Base-by-base conservation (phyloP, 1,140 invertebrate species). In the Anagrus nilaparvatae region DNA sequence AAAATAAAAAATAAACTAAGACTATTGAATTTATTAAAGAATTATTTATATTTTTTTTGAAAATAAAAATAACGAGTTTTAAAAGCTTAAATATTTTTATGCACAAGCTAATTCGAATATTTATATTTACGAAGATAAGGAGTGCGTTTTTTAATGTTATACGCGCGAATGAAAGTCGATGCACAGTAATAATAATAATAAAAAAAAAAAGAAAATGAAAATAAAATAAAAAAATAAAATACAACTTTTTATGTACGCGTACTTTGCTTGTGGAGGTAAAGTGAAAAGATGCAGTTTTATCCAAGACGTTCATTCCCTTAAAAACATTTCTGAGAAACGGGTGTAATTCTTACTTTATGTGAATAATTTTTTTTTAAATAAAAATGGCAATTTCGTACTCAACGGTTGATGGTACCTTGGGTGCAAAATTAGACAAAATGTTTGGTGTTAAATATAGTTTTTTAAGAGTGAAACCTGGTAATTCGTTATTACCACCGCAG, bases 381-480 rank as follows among this genome's bases (percentile, higher is more conserved):
- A 44, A 27, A 17, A 51, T 48, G 50, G 21, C 50, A 4, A 38
- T 51, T 19, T 43, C 50, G 16, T 57, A 53, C 25, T 42, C 69
- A 6, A 75, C 77, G 24, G 47, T 84, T 8, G 75, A 79, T 34
- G 73, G 71, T n/a, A 67, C 74, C 32, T 62, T 72, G 3, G 73
- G 71, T 4, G 59, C 71, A 23, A 72, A 71, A 43, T 59, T 84
- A 28, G 80, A 86, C 51, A 62, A 70, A 19, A 72, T 82, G 52
- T 85, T 81, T 44, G 73, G 75, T 3, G 71, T 74, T 2, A 74
- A 79, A 51, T 72, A 77, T 49, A 76, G 77, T 48, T 76, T 86
- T 57, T 65, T 83, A 4, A 75, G 78, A 55, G 79, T 82, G 1
- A 72, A 82, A 52, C 82, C 82, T 0, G 74, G 81, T 0, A 61